Percentiles rank a stretch among this genome's conserved stretches.
Evolutionary conservation across 2,113 vertebrate genomes (phyloP).

Genomic region (Anarhynchus alexandrinus): DNA sequence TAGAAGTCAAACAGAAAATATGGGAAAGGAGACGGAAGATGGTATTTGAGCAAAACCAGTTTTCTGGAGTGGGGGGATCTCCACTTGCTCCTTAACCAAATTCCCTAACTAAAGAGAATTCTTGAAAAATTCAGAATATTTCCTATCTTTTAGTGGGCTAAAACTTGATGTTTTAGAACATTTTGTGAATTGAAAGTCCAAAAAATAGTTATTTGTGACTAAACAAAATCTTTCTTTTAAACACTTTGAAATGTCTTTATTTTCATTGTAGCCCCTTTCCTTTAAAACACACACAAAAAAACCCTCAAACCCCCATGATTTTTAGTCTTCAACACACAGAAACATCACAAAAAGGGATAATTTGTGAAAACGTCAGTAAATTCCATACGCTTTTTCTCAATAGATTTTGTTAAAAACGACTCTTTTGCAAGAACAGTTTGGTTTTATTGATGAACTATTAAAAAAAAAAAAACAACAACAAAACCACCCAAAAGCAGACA

Average conservation of each 20-base stretch:
- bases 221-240: not conserved
- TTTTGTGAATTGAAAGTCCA: not conserved
- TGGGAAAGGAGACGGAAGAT: not conserved
- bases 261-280: not conserved
- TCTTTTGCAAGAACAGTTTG: not conserved
- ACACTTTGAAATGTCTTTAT: not conserved
- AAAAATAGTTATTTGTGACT: not conserved
- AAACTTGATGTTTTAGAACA: not conserved
- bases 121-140: not conserved
- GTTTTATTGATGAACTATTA: not conserved
- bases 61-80: not conserved
- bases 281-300: not conserved
- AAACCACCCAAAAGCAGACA: not conserved
- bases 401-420: not conserved
- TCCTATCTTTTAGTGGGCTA: not conserved
- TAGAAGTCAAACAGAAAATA: not conserved
- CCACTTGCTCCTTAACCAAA: not conserved
- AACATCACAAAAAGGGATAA: not conserved
- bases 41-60: not conserved
- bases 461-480: not conserved
- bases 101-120: not conserved
- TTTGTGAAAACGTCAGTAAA: not conserved
- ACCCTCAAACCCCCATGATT: rapidly evolving
- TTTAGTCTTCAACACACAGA: not conserved
- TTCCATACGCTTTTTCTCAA: not conserved